Conservation (phyloP, 2,888 invertebrate genomes). For the Drosophila prolongata region DNA sequence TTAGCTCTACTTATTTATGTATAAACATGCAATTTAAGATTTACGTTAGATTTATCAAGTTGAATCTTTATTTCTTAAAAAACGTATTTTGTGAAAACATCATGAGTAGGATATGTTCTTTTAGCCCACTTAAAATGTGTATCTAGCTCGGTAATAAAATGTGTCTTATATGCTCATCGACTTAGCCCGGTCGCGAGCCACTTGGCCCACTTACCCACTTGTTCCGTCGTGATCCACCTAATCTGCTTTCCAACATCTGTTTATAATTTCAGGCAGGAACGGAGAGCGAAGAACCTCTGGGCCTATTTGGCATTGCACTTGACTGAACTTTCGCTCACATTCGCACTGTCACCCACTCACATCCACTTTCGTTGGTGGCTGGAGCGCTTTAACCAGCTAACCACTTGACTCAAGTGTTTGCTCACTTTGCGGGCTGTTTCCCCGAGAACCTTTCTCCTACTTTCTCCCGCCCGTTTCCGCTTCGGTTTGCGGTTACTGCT, state of each 20-base stretch:
- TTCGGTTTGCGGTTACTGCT: slow-evolving; percentile 47
- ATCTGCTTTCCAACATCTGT: slow-evolving; percentile 42
- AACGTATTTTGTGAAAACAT: not conserved
- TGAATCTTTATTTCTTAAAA: too few relatives aligned
- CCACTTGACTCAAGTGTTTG: slow-evolving; percentile 78
- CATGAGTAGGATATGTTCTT: not conserved
- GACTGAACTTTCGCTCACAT: slow-evolving; percentile 53
- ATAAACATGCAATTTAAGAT: too few relatives aligned
- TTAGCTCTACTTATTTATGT: too few relatives aligned
- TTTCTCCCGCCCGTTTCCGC: slow-evolving; percentile 35
- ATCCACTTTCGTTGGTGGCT: slow-evolving; percentile 28
- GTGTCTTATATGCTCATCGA: slow-evolving; percentile 6
- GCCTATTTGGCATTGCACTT: slow-evolving; percentile 53
- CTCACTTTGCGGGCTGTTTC: slow-evolving; percentile 67
- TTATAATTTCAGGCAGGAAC: slow-evolving; percentile 37
- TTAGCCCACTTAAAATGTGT: not conserved
- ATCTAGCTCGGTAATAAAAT: not conserved
- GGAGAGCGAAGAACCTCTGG: slow-evolving; percentile 22
- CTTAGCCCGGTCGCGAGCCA: slow-evolving; percentile 2
- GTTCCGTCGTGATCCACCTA: slow-evolving; percentile 28
- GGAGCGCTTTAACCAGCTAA: slow-evolving; percentile 65
- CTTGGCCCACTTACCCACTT: slow-evolving; percentile 45
- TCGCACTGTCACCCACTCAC: slow-evolving; percentile 43
- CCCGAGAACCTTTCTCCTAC: slow-evolving; percentile 7
- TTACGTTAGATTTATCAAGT: too few relatives aligned